These are phyloP conservation scores for Dolichopus griseipennis DNA, from an alignment of 2,888 invertebrate species.

Conservation along the genomic window DNA sequence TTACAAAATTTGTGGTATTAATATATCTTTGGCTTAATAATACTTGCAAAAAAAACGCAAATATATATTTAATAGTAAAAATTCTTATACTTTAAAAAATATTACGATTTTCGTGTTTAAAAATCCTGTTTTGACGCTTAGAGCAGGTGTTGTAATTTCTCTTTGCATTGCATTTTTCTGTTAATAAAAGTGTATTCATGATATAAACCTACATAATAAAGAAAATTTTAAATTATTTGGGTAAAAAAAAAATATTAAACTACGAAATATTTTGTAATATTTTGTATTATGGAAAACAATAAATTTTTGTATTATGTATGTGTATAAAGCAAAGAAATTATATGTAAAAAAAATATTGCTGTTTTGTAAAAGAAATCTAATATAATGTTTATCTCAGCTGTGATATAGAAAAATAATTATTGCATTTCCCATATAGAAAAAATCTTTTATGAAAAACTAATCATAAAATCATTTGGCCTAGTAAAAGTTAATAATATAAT, in stretches of 20 bases:
- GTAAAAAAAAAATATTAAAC: background rate
- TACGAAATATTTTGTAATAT: background rate
- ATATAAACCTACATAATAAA: no score
- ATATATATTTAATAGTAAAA: background rate
- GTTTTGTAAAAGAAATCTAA: no score
- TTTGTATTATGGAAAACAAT: background rate
- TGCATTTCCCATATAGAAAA: background rate
- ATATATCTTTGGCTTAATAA: background rate
- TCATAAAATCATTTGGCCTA: background rate
- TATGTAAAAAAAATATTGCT: no score
- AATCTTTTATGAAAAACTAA: background rate
- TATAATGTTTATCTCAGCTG: conserved; percentile 6
- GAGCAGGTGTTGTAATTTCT: background rate
- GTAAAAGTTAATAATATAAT: background rate
- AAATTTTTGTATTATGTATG: background rate
- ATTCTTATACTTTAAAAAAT: background rate
- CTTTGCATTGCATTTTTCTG: background rate
- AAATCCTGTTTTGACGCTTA: background rate
- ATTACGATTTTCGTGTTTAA: background rate
- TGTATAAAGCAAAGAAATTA: background rate
- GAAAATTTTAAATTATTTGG: background rate
- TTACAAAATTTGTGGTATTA: background rate
- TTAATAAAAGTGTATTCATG: no score
- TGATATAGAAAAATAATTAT: no score
- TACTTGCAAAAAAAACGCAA: background rate